Conservation (phyloP, 2,113 vertebrate species). For the Rhinoderma darwinii region DNA sequence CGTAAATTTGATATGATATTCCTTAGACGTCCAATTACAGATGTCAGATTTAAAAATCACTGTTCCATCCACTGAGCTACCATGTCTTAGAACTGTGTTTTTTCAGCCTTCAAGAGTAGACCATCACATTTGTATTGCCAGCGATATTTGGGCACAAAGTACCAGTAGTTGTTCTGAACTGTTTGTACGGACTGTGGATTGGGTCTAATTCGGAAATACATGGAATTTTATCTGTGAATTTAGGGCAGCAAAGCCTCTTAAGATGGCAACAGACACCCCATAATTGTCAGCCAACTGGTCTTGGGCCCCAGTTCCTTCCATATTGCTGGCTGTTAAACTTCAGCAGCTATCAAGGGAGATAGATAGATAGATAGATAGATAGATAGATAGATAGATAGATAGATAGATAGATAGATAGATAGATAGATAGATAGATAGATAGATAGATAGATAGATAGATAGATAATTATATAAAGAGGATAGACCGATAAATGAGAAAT, state of each 20-base stretch:
- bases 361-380: no score
- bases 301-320: no score
- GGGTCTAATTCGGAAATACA: background rate
- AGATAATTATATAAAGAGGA: no score
- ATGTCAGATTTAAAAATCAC: background rate
- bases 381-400: no score
- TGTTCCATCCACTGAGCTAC: background rate
- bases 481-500: no score
- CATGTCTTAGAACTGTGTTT: background rate
- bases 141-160: background rate
- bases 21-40: background rate
- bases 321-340: no score
- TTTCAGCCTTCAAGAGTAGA: constrained; percentile 1
- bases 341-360: no score
- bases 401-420: no score
- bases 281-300: no score
- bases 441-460: no score
- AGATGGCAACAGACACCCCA: background rate
- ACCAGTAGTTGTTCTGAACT: background rate
- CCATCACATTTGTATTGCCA: background rate
- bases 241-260: background rate
- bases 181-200: background rate
- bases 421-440: no score
- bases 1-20: background rate
- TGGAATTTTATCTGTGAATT: background rate